Percentiles rank a stretch among this genome's conserved stretches.
Conservation (phyloP, 1,140 invertebrate genomes). For the Halictus rubicundus region DNA sequence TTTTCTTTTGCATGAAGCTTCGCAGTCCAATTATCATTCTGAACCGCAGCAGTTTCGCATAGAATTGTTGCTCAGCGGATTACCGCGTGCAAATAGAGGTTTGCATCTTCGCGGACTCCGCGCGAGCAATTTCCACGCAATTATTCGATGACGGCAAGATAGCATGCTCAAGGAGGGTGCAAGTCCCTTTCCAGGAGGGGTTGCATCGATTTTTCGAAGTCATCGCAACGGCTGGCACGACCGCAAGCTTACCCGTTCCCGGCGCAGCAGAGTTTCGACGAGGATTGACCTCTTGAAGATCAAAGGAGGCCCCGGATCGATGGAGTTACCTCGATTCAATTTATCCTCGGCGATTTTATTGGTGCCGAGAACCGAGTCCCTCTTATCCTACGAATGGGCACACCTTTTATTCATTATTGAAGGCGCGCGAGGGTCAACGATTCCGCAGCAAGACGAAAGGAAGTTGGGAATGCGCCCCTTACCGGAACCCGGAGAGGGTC, state of each 20-base stretch:
- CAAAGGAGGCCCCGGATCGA: slow-evolving; percentile 71
- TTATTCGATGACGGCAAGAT: slow-evolving; percentile 1
- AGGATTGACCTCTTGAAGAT: slow-evolving; percentile 69
- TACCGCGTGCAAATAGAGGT: neutral
- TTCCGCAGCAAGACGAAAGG: slow-evolving; percentile 34
- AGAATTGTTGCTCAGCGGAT: neutral
- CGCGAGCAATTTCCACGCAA: neutral
- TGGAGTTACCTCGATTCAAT: slow-evolving; percentile 71
- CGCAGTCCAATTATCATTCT: too few relatives aligned
- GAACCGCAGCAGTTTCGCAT: too few relatives aligned
- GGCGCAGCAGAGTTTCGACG: slow-evolving; percentile 25
- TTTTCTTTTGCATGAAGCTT: too few relatives aligned
- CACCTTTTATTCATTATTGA: slow-evolving; percentile 64
- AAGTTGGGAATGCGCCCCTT: slow-evolving; percentile 8
- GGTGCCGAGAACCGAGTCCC: slow-evolving; percentile 14
- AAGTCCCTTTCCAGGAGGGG: slow-evolving; percentile 28
- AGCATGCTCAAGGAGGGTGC: slow-evolving; percentile 12
- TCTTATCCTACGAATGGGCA: slow-evolving; percentile 54
- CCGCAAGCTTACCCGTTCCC: slow-evolving; percentile 54
- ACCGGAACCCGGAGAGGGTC: neutral
- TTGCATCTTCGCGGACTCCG: neutral
- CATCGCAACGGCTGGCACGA: slow-evolving; percentile 52
- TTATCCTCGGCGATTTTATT: slow-evolving; percentile 67
- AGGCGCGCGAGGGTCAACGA: slow-evolving; percentile 25
- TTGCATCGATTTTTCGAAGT: slow-evolving; percentile 62